phyloP scores from a whole-genome alignment of 35 echinoderm and acorn worm genomes.

The Ophioderma brevispina region DNA sequence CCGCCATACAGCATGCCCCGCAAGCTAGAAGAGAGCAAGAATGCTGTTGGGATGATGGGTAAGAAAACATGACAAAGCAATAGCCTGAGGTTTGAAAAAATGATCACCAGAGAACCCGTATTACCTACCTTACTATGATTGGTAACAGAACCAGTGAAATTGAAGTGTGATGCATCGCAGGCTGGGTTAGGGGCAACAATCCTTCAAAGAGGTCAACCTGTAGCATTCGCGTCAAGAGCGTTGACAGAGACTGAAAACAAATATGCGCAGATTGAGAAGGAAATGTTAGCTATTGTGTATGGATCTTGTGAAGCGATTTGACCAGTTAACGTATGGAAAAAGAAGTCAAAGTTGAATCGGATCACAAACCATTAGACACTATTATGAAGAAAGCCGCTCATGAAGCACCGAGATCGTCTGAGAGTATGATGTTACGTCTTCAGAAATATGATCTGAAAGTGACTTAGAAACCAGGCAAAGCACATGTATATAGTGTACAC shows the following conservation, averaged over 20 bases:
- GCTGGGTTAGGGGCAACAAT: constrained; percentile 21
- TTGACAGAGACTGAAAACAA: constrained; percentile 1
- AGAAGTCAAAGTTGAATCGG: constrained; percentile 42
- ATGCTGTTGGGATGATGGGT: constrained; percentile 58
- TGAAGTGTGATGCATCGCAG: constrained; percentile 19
- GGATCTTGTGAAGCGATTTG: constrained; percentile 19
- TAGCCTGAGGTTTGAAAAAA: constrained; percentile 20
- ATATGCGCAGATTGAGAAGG: constrained; percentile 32
- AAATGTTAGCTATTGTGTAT: constrained; percentile 5
- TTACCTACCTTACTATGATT: constrained; percentile 47
- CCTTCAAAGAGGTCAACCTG: constrained; percentile 30
- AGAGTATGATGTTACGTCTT: constrained; percentile 64
- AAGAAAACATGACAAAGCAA: constrained; percentile 34
- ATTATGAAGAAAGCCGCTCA: constrained; percentile 53
- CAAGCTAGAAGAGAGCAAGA: constrained; percentile 43
- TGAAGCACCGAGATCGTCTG: constrained; percentile 64
- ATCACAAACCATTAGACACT: constrained; percentile 75
- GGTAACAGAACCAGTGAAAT: neutral
- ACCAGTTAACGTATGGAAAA: constrained; percentile 64
- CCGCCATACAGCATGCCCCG: neutral
- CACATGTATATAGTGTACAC: constrained; percentile 64
- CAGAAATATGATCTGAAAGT: constrained; percentile 69
- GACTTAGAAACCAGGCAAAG: constrained; percentile 14
- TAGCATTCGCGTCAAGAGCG: constrained; percentile 39
- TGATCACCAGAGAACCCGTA: constrained; percentile 42